Conservation (phyloP, 2,797 vertebrate genomes). For the Pseudomugil tenellus region DNA sequence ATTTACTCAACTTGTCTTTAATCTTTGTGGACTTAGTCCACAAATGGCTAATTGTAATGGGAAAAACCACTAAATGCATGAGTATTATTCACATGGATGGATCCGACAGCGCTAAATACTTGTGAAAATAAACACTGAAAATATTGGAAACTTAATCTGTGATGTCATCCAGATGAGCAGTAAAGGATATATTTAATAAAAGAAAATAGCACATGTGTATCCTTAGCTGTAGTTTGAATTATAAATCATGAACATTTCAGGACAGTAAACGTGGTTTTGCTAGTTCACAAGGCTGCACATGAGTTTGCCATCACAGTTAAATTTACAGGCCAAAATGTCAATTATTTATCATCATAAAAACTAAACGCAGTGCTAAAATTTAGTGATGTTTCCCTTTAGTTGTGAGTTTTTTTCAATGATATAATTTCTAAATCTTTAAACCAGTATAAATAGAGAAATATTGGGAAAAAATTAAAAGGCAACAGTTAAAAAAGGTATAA, state of each 20-base stretch:
- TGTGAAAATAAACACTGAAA: constrained; percentile 14
- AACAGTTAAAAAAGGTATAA: not conserved
- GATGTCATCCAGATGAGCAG: constrained; percentile 62
- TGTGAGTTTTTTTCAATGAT: constrained; percentile 24
- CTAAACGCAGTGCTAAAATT: constrained; percentile 32
- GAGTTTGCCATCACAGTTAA: constrained; percentile 56
- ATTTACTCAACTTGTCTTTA: constrained; percentile 10
- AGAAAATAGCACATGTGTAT: not conserved
- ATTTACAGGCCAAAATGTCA: constrained; percentile 9
- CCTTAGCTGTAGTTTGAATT: not conserved
- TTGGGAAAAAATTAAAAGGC: not conserved
- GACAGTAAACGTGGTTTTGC: not conserved
- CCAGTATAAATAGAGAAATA: not conserved
- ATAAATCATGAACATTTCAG: not conserved
- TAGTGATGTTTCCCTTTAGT: constrained; percentile 44
- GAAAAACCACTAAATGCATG: constrained; percentile 54
- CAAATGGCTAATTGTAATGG: constrained; percentile 14
- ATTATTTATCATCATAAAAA: constrained; percentile 4
- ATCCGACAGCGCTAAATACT: constrained; percentile 2
- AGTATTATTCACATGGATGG: constrained; percentile 33
- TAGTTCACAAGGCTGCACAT: constrained; percentile 37
- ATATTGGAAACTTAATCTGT: constrained; percentile 31
- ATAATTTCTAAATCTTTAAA: not conserved
- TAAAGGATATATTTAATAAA: constrained; percentile 5
- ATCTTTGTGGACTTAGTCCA: constrained; percentile 10